Evolutionary conservation across 2,113 vertebrate genomes (phyloP), one percentile per base, ranked within the genome.

Genomic region (Edolisoma coerulescens): DNA sequence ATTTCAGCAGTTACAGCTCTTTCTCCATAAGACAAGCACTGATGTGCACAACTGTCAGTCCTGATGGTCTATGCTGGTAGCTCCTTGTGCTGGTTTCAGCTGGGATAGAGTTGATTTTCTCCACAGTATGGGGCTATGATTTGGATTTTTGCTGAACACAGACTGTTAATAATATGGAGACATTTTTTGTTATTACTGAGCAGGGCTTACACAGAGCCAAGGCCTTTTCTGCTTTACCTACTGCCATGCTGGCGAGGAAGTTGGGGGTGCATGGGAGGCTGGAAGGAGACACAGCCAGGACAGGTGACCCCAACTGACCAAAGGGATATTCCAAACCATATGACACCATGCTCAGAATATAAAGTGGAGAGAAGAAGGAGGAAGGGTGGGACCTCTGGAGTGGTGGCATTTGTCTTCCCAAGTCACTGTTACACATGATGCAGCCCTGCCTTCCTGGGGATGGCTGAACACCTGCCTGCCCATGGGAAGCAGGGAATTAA

Each of bases 211-310:
- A 49, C 32, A 67, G 35, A 76, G 32, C 2, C 27, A 63, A 27
- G 28, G 9, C 11, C 52, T 50, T 52, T 77, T 37, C 27, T 76
- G 53, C 11, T 77, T 35, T 68, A 22, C 14, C 5, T 19, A 33
- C 15, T 60, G 45, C 6, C 63, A 23, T 2, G 1, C 11, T 33
- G 37, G 14, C 0, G 1, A 77, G 33, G 18, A 60, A 9, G 6
- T 3, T 60, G 33, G 22, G 11, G 14, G 8, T 60, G 7, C 22
- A 23, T 1, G 7, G 22, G 27, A 68, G 32, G 13, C 3, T 86
- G 44, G 27, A 12, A 67, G 22, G 27, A 23, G 27, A 69, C 11
- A 60, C 27, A 52, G 53, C 1, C 4, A 8, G 53, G 45, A 52
- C 28, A 52, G 14, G 27, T 15, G 33, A 77, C 27, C 44, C 27